Conservation (phyloP, 2,797 vertebrate genomes). For the Chrosomus eos region DNA sequence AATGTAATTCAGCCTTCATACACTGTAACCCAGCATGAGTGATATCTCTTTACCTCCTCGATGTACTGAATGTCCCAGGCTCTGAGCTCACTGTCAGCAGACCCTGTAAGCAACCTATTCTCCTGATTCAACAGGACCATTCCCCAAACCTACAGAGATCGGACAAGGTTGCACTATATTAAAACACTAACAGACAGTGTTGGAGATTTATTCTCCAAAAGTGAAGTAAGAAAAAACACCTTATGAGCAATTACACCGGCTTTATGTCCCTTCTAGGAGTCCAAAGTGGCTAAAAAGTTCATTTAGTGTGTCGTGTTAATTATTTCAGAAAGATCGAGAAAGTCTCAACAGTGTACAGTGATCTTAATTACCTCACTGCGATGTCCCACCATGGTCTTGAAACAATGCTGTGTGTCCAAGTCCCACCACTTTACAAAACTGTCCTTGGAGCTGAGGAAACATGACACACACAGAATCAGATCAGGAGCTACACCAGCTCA, state of each 20-base stretch:
- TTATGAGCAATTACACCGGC: background rate
- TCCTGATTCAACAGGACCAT: slow-evolving; percentile 86
- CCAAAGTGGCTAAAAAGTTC: background rate
- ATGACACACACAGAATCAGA: background rate
- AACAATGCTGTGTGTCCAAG: slow-evolving; percentile 95
- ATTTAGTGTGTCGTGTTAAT: background rate
- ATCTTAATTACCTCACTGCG: slow-evolving; percentile 87
- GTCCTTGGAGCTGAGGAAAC: slow-evolving; percentile 87
- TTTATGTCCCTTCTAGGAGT: background rate
- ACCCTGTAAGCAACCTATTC: slow-evolving; percentile 88
- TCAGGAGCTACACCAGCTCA: background rate
- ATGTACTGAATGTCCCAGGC: slow-evolving; percentile 89
- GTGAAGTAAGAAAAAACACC: background rate
- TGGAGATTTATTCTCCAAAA: background rate
- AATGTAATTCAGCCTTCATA: background rate
- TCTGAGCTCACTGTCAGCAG: slow-evolving; percentile 93
- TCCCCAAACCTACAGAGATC: slow-evolving; percentile 86
- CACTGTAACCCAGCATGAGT: background rate
- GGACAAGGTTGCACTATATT: background rate
- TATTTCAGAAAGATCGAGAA: background rate
- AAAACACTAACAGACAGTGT: background rate
- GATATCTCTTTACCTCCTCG: slow-evolving; percentile 80
- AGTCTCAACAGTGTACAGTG: background rate
- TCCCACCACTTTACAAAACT: slow-evolving; percentile 98
- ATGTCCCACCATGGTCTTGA: slow-evolving; percentile 95